Evolutionary conservation across 2,888 invertebrate species (phyloP), one percentile per base, ranked within the genome.

Genomic region (Bibio marci): DNA sequence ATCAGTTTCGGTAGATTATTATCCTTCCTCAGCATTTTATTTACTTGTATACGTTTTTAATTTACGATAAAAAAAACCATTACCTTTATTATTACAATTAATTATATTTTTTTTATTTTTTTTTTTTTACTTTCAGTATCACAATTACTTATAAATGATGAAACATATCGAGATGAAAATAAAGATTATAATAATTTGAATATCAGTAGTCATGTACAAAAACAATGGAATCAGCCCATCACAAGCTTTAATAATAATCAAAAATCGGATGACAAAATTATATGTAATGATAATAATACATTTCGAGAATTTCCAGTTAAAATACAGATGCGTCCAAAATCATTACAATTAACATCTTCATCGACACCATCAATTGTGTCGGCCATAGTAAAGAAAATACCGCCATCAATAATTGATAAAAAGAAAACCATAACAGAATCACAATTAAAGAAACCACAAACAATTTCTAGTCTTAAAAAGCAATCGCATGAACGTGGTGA

Each of bases 401-500:
- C 62, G 38, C 54, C 58, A 32, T 32, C 32, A 5, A 14, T 4
- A 11, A 3, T 19, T 10, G 48, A 47, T 41, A 43, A 41, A 30
- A 53, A 54, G 47, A 30, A 51, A 56, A 47, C 50, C 49, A 48
- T 54, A 35, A 54, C 56, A 48, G 22, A 22, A 22, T 8, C 4
- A 6, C 22, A 22, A 22, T 8, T 6, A 22, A 12, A 15, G 3
- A 19, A 30, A 19, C 13, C 31, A 12, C 8, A n/a, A 22, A 25
- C n/a, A 51, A 55, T 35, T 56, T 56, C 43, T 54, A 32, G 33
- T 22, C 19, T 40, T 8, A 40, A 35, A 13, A 38, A 40, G 14
- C 50, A 53, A 32, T 50, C 54, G 38, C 56, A 78, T 70, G 76
- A 75, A 42, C 70, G 83, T 42, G 83, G 83, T 13, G 78, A 81